Evolutionary conservation across 2,888 invertebrate species (phyloP), one percentile per base, ranked within the genome.

Genomic region (Lithodes maja): DNA sequence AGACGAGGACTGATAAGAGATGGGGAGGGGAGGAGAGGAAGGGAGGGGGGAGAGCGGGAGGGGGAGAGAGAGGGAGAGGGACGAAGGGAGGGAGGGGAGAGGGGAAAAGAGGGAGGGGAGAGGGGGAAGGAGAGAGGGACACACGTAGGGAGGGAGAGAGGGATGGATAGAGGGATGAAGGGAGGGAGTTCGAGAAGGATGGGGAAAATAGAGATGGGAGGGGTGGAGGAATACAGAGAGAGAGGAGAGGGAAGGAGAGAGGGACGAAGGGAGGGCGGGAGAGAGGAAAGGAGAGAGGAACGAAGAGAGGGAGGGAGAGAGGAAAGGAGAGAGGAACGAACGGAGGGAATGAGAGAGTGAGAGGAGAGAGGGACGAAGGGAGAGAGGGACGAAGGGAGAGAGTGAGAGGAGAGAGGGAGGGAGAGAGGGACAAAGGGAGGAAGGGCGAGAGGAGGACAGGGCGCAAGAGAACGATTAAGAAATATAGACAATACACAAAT

Each of bases 331-430:
- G n/a, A 33, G 33, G 74, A 74, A 33, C 5, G 74, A n/a, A 33
- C 5, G 74, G 33, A 33, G n/a, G 74, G n/a, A 33, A 74, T 5
- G 33, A 33, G 33, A 33, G 33, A 33, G 74, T 17, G 74, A 74
- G 7, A 74, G n/a, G n/a, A 33, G 33, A 33, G n/a, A n/a, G n/a
- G 74, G 33, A 33, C 5, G 74, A 74, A n/a, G 33, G 74, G 74
- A 74, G 74, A 74, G 74, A 9, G 3, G 33, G 74, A 9, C 3
- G n/a, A n/a, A n/a, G n/a, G 33, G 74, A 74, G 74, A 74, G 7
- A 74, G 74, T 5, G 7, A n/a, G 74, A 74, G n/a, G 74, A 74
- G 74, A n/a, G 74, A 74, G 74, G n/a, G 74, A 74, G 7, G 33
- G n/a, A 15, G n/a, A 74, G 74, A 74, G 74, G n/a, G n/a, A 12